phyloP scores from a whole-genome alignment of 2,888 invertebrate species.

The Dryocosmus kuriphilus region DNA sequence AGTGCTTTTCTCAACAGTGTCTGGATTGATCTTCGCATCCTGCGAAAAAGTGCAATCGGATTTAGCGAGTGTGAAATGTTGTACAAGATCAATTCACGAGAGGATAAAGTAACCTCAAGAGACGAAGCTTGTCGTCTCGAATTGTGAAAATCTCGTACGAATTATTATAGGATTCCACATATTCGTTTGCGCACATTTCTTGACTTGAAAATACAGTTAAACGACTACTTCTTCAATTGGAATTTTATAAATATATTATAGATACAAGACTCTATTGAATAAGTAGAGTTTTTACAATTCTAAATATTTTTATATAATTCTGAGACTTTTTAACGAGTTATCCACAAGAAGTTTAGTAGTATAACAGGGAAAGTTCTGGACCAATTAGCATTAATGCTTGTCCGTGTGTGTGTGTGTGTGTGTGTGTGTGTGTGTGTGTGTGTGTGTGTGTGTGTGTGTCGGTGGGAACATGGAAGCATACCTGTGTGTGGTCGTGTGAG shows the following conservation, averaged over 20 bases:
- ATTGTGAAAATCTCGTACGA: conserved; percentile 54
- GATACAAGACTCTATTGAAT: too few species aligned
- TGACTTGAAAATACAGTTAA: background rate
- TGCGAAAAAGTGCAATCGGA: conserved; percentile 64
- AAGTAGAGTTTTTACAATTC: too few species aligned
- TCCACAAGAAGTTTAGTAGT: too few species aligned
- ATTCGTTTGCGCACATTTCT: conserved; percentile 19
- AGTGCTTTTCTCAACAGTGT: conserved; percentile 1
- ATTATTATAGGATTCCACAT: conserved; percentile 48
- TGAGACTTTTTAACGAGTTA: too few species aligned
- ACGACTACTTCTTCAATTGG: background rate
- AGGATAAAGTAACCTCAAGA: conserved; percentile 61
- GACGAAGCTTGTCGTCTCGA: conserved; percentile 60
- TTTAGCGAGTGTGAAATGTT: conserved; percentile 70
- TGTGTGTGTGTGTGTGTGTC: too few species aligned
- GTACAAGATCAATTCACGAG: conserved; percentile 61
- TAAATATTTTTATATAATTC: too few species aligned
- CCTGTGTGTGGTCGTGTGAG: too few species aligned
- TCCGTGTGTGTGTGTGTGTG: too few species aligned
- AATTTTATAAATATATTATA: background rate
- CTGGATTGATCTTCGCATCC: conserved; percentile 30
- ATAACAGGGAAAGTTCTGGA: too few species aligned
- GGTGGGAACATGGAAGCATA: too few species aligned
- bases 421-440: too few species aligned
- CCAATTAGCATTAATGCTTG: too few species aligned